Percentiles rank a stretch among this genome's conserved stretches.
Evolutionary conservation across 1,140 invertebrate species (phyloP).

Genomic region (Pemphigus obesinymphae): DNA sequence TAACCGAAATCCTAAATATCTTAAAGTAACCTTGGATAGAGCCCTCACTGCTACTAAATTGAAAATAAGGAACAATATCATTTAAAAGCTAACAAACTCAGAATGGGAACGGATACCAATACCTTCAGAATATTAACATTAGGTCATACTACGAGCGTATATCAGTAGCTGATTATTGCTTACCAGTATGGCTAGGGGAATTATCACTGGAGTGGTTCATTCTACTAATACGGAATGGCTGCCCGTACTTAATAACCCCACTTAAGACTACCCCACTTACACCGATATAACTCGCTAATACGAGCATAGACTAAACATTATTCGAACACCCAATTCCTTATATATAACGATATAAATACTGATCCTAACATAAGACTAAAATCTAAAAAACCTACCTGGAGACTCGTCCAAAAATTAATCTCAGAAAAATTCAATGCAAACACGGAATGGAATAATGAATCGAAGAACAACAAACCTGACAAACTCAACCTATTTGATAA

Average conservation of each 20-base stretch:
- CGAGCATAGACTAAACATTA: too few species aligned
- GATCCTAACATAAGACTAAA: too few species aligned
- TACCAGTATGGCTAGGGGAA: conserved; percentile 32
- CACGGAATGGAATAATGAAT: too few species aligned
- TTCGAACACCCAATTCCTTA: too few species aligned
- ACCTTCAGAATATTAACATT: not conserved
- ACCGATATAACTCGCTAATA: too few species aligned
- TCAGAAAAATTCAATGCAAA: not conserved
- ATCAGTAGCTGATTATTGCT: conserved; percentile 39
- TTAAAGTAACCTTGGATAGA: not conserved
- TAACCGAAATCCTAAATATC: not conserved
- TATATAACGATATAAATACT: too few species aligned
- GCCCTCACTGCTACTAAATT: not conserved
- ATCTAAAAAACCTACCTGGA: too few species aligned
- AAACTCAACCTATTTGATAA: too few species aligned
- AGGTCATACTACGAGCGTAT: not conserved
- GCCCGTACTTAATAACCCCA: not conserved
- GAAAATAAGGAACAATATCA: not conserved
- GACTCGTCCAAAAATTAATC: too few species aligned
- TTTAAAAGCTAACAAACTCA: not conserved
- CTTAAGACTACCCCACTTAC: too few species aligned
- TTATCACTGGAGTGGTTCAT: conserved; percentile 37
- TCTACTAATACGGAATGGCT: too few species aligned
- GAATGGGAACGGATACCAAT: not conserved
- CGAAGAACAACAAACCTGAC: too few species aligned